phyloP scores from a whole-genome alignment of 2,113 vertebrate genomes.

The Siphamia tubifer region DNA sequence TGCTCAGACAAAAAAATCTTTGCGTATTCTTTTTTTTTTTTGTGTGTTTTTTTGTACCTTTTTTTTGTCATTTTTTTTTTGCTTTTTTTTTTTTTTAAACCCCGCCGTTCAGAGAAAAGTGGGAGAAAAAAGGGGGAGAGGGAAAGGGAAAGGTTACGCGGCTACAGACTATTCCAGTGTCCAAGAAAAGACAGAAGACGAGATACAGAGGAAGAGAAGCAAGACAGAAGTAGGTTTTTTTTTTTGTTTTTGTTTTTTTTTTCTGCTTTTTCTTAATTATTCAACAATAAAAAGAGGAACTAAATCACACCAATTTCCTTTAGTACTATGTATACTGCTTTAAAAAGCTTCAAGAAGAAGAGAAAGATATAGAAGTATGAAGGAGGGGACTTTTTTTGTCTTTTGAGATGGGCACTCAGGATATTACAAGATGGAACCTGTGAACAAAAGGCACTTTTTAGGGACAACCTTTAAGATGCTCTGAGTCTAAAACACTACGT shows the following conservation, averaged over 20 bases:
- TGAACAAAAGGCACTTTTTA: constrained; percentile 87
- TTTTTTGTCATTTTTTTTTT: constrained; percentile 27
- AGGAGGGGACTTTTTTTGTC: constrained; percentile 75
- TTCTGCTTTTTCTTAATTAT: constrained; percentile 75
- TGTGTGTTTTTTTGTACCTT: constrained; percentile 40
- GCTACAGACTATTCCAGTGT: constrained; percentile 86
- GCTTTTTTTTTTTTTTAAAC: constrained; percentile 50
- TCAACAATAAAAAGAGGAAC: constrained; percentile 85
- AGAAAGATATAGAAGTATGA: constrained; percentile 79
- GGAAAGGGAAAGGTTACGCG: constrained; percentile 60
- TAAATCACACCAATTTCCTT: constrained; percentile 88
- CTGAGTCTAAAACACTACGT: constrained; percentile 84
- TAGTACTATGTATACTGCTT: constrained; percentile 88
- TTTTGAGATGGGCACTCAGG: constrained; percentile 79
- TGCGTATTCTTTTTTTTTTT: constrained; percentile 55
- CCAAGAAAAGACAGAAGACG: constrained; percentile 78
- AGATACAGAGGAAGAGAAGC: constrained; percentile 80
- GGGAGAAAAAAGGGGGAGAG: constrained; percentile 24
- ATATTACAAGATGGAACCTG: constrained; percentile 84
- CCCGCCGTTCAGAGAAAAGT: constrained; percentile 78
- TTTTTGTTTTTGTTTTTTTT: constrained; percentile 65
- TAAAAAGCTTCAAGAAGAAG: constrained; percentile 81
- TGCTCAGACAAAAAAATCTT: constrained; percentile 76
- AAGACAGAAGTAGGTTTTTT: constrained; percentile 69
- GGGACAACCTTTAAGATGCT: constrained; percentile 86